phyloP scores from a whole-genome alignment of 2,888 invertebrate species.

The Drosophila anomalipes region DNA sequence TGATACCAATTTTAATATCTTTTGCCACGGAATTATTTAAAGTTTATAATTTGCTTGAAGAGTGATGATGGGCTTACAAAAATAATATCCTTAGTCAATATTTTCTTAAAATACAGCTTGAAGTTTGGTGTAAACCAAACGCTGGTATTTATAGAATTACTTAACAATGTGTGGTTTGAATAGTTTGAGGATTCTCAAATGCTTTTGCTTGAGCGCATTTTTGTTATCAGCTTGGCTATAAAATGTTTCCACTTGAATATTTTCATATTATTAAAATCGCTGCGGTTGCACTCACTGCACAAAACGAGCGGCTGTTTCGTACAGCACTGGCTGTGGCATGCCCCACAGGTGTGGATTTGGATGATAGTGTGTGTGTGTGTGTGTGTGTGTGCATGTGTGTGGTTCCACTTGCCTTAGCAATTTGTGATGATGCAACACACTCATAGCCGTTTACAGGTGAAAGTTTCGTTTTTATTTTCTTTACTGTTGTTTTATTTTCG shows the following conservation, averaged over 20 bases:
- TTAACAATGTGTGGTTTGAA: neutral
- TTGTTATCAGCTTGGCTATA: constrained; percentile 58
- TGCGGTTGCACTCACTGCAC: constrained; percentile 19
- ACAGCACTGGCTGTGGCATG: constrained; percentile 36
- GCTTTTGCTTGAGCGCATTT: constrained; percentile 42
- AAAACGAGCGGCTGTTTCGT: constrained; percentile 1
- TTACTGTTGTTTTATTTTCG: constrained; percentile 49
- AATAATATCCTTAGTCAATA: neutral
- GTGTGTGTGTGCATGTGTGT: constrained; percentile 9
- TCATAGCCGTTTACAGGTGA: constrained; percentile 65
- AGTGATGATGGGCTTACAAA: neutral
- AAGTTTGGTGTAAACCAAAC: neutral
- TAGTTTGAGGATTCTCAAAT: constrained; percentile 23
- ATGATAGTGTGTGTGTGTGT: neutral
- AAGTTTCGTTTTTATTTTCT: neutral
- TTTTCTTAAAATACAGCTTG: neutral
- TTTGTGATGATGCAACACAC: constrained; percentile 49
- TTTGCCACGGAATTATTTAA: too few species aligned
- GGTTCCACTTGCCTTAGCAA: constrained; percentile 72
- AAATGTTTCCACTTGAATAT: constrained; percentile 65
- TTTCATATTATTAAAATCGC: constrained; percentile 61
- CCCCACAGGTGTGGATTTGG: constrained; percentile 43
- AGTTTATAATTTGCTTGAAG: neutral
- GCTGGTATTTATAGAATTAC: neutral
- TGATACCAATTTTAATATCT: too few species aligned